These are phyloP conservation scores for Schizopygopsis pylzovi DNA, from an alignment of 2,797 vertebrate species.

Conservation along the genomic window DNA sequence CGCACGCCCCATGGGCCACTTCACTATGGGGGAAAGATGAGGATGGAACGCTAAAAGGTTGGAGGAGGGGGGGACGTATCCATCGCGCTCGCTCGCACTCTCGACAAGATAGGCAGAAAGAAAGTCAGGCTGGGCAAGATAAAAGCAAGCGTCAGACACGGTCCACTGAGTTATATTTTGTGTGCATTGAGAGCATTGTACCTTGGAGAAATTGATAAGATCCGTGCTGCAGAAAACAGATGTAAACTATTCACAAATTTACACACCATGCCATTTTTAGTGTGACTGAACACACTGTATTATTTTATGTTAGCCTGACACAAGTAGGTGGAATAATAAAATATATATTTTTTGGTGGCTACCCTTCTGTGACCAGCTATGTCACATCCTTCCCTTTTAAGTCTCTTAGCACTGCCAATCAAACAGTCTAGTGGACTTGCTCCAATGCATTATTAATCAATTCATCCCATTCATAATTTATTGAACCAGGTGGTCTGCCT, in stretches of 20 bases:
- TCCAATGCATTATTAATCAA: constrained; percentile 60
- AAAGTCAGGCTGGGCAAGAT: constrained; percentile 48
- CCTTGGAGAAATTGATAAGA: constrained; percentile 19
- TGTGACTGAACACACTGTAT: constrained; percentile 54
- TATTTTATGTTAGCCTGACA: constrained; percentile 52
- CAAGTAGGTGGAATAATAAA: constrained; percentile 38
- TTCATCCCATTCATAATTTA: constrained; percentile 52
- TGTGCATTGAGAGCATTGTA: constrained; percentile 39
- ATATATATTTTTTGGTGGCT: constrained; percentile 50
- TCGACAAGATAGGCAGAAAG: background rate
- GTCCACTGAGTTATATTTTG: constrained; percentile 59
- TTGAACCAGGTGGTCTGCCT: constrained; percentile 55
- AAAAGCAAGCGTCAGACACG: constrained; percentile 48
- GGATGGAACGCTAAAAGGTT: constrained; percentile 41
- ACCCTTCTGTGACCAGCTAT: constrained; percentile 32
- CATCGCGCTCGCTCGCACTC: background rate
- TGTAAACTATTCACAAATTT: constrained; percentile 31
- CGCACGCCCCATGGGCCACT: constrained; percentile 44
- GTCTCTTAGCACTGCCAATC: constrained; percentile 32
- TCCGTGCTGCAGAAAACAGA: constrained; percentile 24
- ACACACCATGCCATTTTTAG: constrained; percentile 28
- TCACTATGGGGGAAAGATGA: constrained; percentile 61
- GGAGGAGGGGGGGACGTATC: background rate
- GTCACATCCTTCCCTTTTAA: constrained; percentile 47
- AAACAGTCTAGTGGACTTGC: constrained; percentile 30